A percentile compares a stretch with the other conserved stretches of the same genome.
Evolutionary conservation across 2,113 vertebrate species (phyloP).

Genomic region (Sebastes schlegelii): DNA sequence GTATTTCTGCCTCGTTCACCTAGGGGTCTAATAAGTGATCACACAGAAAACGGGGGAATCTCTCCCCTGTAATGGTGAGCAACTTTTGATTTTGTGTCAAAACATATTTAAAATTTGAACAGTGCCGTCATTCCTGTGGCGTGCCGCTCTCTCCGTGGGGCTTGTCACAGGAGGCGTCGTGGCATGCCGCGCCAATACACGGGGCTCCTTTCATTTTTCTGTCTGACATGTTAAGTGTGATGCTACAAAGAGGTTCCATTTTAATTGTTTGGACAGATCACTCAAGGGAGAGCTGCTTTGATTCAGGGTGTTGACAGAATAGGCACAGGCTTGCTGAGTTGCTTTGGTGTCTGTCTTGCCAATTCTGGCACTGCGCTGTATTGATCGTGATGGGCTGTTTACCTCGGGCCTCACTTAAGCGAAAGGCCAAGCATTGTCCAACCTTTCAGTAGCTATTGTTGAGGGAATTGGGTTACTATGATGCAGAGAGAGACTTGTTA

Average conservation of each 20-base stretch:
- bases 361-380: slow-evolving; percentile 39
- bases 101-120: slow-evolving; percentile 86
- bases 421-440: slow-evolving; percentile 56
- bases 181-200: slow-evolving; percentile 66
- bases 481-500: slow-evolving; percentile 5
- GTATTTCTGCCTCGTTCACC: slow-evolving; percentile 79
- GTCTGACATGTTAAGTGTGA: slow-evolving; percentile 82
- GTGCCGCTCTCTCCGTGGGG: slow-evolving; percentile 73
- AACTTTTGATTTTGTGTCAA: slow-evolving; percentile 85
- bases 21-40: slow-evolving; percentile 80
- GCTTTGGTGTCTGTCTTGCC: slow-evolving; percentile 67
- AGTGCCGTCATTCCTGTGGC: slow-evolving; percentile 74
- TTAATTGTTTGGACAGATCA: slow-evolving; percentile 86
- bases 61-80: slow-evolving; percentile 75
- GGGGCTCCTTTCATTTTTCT: slow-evolving; percentile 77
- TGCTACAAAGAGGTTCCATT: slow-evolving; percentile 80
- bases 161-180: slow-evolving; percentile 78
- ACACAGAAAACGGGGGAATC: slow-evolving; percentile 72
- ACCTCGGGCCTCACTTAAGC: slow-evolving; percentile 45
- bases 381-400: slow-evolving; percentile 61
- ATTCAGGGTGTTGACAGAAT: slow-evolving; percentile 85
- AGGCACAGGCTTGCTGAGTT: slow-evolving; percentile 74
- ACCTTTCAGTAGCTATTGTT: slow-evolving; percentile 18
- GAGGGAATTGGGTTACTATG: slow-evolving; percentile 7
- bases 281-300: slow-evolving; percentile 80